Percentiles rank a stretch among this genome's conserved stretches.
Conservation (phyloP, 2,888 invertebrate species). For the Palloptera scutellata region DNA sequence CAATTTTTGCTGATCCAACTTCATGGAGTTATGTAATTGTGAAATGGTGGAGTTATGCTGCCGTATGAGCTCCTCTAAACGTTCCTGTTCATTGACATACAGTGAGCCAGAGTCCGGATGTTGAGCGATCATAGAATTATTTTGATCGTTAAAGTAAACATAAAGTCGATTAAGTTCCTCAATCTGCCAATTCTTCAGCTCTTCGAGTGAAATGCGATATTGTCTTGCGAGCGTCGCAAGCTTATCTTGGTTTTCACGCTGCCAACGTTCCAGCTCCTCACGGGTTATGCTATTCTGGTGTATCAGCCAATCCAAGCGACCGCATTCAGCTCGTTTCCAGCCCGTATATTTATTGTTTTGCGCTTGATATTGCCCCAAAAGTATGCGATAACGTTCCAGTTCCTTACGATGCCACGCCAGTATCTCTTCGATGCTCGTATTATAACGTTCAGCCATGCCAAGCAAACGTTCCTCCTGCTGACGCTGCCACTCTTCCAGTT, state of each 20-base stretch:
- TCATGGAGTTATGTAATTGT: conserved; percentile 55
- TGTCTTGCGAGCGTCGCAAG: conserved; percentile 47
- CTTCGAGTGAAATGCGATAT: conserved; percentile 50
- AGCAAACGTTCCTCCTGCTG: conserved; percentile 59
- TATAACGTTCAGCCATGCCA: conserved; percentile 52
- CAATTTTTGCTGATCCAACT: conserved; percentile 55
- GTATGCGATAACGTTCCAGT: conserved; percentile 50
- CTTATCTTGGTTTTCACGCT: conserved; percentile 51
- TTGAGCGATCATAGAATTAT: conserved; percentile 50
- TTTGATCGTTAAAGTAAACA: conserved; percentile 51
- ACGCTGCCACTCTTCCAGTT: conserved; percentile 56
- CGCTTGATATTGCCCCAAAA: conserved; percentile 52
- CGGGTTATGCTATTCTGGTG: conserved; percentile 57
- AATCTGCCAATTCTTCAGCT: conserved; percentile 57
- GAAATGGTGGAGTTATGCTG: conserved; percentile 59
- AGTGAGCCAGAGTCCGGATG: conserved; percentile 44
- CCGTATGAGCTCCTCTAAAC: conserved; percentile 53
- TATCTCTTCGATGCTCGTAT: conserved; percentile 50
- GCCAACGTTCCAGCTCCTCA: conserved; percentile 60
- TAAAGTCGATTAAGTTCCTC: conserved; percentile 56
- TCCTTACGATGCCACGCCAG: conserved; percentile 59
- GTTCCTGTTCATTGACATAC: conserved; percentile 47
- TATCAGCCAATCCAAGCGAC: conserved; percentile 59
- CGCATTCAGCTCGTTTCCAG: conserved; percentile 57
- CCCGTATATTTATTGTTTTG: conserved; percentile 47